A percentile compares a stretch with the other conserved stretches of the same genome.
phyloP scores from a whole-genome alignment of 2,888 invertebrate species.

The Abrostola triplasia region DNA sequence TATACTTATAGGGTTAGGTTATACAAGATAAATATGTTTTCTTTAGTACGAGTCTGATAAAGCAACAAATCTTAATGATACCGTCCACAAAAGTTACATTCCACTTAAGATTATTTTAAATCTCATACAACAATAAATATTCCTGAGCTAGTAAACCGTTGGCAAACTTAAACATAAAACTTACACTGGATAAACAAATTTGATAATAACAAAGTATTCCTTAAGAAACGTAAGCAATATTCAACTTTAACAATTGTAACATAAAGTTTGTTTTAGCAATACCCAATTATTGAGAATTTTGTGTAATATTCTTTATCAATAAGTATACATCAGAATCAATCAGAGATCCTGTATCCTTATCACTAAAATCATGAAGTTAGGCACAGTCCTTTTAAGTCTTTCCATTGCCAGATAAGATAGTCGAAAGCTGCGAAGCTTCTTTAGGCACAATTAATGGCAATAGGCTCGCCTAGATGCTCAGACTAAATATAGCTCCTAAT shows the following conservation, averaged over 20 bases:
- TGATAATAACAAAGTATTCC: slow-evolving; percentile 56
- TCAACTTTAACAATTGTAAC: slow-evolving; percentile 19
- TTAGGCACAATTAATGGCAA: too few species aligned
- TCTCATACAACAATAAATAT: slow-evolving; percentile 47
- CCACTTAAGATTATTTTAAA: slow-evolving; percentile 35
- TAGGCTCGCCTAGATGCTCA: too few species aligned
- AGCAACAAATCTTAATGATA: slow-evolving; percentile 12
- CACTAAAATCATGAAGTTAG: too few species aligned
- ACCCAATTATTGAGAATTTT: slow-evolving; percentile 50
- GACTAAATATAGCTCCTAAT: too few species aligned
- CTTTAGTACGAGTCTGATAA: not conserved
- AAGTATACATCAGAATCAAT: too few species aligned
- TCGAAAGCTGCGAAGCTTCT: too few species aligned
- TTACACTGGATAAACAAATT: slow-evolving; percentile 51
- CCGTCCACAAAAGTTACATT: slow-evolving; percentile 21
- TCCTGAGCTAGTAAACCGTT: slow-evolving; percentile 33
- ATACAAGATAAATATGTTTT: not conserved
- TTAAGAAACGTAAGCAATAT: slow-evolving; percentile 39
- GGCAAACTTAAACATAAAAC: slow-evolving; percentile 49
- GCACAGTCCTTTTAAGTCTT: too few species aligned
- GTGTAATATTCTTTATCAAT: slow-evolving; percentile 63
- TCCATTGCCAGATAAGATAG: too few species aligned
- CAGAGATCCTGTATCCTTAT: too few species aligned
- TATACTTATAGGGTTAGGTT: too few species aligned
- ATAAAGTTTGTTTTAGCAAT: slow-evolving; percentile 49